A percentile compares a stretch with the other conserved stretches of the same genome.
These are phyloP conservation scores for Pseudopleuronectes americanus DNA, from an alignment of 2,797 vertebrate species.

Conservation along the genomic window DNA sequence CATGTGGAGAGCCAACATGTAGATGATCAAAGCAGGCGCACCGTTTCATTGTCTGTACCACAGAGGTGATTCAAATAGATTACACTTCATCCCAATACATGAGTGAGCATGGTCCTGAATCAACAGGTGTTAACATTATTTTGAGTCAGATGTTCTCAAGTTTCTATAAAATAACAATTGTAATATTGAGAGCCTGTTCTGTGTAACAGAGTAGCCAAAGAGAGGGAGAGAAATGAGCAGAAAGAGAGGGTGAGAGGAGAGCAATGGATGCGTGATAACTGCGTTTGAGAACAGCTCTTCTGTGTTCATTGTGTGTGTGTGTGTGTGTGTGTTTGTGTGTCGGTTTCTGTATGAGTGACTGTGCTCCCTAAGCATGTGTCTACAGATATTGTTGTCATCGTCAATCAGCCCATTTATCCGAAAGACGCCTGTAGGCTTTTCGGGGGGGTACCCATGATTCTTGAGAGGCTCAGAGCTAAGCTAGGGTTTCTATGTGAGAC, in stretches of 20 bases:
- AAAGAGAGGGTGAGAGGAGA: not conserved
- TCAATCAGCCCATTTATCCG: conserved; percentile 5
- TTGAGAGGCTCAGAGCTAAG: not conserved
- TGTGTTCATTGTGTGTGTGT: conserved; percentile 11
- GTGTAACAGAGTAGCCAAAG: not conserved
- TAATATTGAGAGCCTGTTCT: not conserved
- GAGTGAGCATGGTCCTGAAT: not conserved
- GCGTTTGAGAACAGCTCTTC: conserved; percentile 19
- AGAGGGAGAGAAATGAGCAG: not conserved
- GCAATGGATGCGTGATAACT: conserved; percentile 17
- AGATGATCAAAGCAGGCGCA: too few relatives aligned
- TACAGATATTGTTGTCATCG: not conserved
- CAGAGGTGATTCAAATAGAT: not conserved
- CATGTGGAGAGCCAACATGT: too few relatives aligned
- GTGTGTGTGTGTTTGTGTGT: not conserved
- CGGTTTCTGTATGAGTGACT: not conserved
- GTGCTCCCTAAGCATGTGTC: not conserved
- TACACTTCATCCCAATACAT: not conserved
- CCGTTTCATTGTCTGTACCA: not conserved
- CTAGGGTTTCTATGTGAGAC: not conserved
- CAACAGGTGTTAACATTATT: not conserved
- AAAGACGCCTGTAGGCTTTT: not conserved
- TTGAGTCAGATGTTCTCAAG: not conserved
- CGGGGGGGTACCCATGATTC: not conserved
- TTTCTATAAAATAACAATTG: not conserved